Evolutionary conservation across 2,888 invertebrate species (phyloP), one percentile per base, ranked within the genome.

Genomic region (Erynnis tages): DNA sequence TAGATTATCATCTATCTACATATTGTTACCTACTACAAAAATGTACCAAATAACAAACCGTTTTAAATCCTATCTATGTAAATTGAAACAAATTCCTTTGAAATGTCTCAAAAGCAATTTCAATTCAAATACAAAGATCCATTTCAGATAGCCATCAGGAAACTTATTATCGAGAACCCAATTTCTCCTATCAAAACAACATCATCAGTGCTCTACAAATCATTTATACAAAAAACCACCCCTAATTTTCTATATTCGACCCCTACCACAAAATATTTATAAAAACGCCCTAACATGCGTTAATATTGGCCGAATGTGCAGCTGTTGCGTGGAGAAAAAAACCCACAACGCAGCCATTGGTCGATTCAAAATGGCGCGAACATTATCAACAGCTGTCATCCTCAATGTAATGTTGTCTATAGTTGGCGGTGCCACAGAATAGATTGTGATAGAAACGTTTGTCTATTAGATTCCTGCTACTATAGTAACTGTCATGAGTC

Each of bases 311-410:
- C 66, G 79, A 75, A 75, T 64, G 54, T 59, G 79, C 84, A 84
- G 83, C 81, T 84, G 84, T 77, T 73, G 76, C 65, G 55, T 38
- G 30, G 55, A 73, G 69, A 72, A 75, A 82, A 81, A 82, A 82
- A 76, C 68, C 65, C 71, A 61, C 56, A 67, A 63, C 53, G 61
- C 65, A 70, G 62, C 71, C 65, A 82, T 82, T 82, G 83, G 83
- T 62, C 63, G 74, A 60, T 55, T 55, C 58, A 54, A 64, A 67
- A 74, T 74, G 76, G 76, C 77, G 79, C 75, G 67, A 71, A 73
- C 83, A 84, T 84, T 84, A 83, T 66, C 59, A 63, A 66, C 84
- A 84, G 82, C 84, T 84, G 84, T 83, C 82, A 79, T 69, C 69
- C 71, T 73, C 65, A 71, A n/a, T n/a, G n/a, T n/a, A n/a, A n/a